Base-by-base conservation (phyloP, 2,797 vertebrate species). In the Microchirus variegatus region DNA sequence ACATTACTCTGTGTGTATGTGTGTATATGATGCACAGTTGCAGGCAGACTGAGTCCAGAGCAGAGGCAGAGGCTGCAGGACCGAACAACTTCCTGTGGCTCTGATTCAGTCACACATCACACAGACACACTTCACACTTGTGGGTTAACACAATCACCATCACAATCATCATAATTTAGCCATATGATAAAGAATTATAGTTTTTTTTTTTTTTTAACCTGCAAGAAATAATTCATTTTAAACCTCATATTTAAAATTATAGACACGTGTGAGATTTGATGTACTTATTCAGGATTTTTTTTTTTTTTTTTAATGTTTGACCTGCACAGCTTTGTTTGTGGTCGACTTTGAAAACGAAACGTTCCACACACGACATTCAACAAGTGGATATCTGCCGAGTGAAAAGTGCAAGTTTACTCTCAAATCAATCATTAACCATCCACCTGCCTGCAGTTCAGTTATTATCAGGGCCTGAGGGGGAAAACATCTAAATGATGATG, bases 361-460 rank as follows among this genome's bases (percentile, higher is more conserved):
- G 50, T 59, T 68, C 44, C 64, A 55, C 58, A 59, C 44, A 62
- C 47, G 44, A 36, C 55, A 48, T 72, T 86, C 86, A 90, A 89
- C 86, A 87, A 80, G 87, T 87, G 67, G 58, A 76, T 53, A 67
- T 50, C 50, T 26, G 19, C 65, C 42, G 53, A 72, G 78, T 35
- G 73, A 85, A 89, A 85, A 76, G 83, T 76, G 49, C 73, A 85
- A 77, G 82, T 90, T 91, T 91, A 73, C 79, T 78, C 81, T 75
- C 6, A 71, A 80, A 81, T 87, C 70, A 90, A 90, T 91, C 77
- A 90, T 93, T 93, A 93, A 92, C 92, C 48, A 14, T 2, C 57
- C 69, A 80, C 26, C 10, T 70, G 54, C 51, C 49, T 57, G 59
- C 53, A 54, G 57, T 45, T 36, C 40, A 46, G 3, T 14, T 7